phyloP scores from a whole-genome alignment of 2,888 invertebrate species.

The Lithophane socia region DNA sequence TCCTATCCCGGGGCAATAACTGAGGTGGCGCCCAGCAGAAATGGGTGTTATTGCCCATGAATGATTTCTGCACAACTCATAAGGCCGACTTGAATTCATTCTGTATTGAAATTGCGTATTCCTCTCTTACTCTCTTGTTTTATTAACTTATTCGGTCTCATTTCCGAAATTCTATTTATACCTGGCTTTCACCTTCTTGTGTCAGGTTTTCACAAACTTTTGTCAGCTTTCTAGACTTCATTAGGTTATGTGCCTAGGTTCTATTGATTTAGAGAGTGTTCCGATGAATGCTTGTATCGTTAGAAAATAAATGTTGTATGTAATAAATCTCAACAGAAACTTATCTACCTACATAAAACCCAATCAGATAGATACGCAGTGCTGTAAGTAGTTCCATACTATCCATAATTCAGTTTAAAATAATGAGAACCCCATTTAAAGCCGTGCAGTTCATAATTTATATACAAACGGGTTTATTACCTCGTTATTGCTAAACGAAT shows the following conservation, averaged over 20 bases:
- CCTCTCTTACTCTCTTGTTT: conserved; percentile 70
- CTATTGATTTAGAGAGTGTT: neutral
- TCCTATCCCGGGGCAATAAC: conserved; percentile 87
- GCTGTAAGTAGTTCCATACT: conserved; percentile 17
- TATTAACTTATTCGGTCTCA: conserved; percentile 66
- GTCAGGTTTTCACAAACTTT: conserved; percentile 8
- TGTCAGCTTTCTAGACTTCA: neutral
- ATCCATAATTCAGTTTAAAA: conserved; percentile 44
- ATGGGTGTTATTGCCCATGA: conserved; percentile 87
- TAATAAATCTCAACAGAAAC: neutral
- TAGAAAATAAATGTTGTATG: neutral
- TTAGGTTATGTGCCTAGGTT: neutral
- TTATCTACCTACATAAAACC: neutral
- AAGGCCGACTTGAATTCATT: conserved; percentile 77
- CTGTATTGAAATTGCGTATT: conserved; percentile 76
- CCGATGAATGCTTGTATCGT: neutral
- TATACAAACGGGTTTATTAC: conserved; percentile 57
- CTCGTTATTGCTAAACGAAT: conserved; percentile 58
- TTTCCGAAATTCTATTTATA: conserved; percentile 54
- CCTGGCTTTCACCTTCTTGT: conserved; percentile 24
- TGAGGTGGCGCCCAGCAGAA: conserved; percentile 85
- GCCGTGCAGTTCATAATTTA: conserved; percentile 58
- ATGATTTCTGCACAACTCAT: conserved; percentile 84
- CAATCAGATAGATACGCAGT: conserved; percentile 12
- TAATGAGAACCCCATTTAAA: conserved; percentile 48